Percentiles rank a stretch among this genome's conserved stretches.
phyloP scores from a whole-genome alignment of 2,113 vertebrate genomes.

The Eulemur macaco region DNA sequence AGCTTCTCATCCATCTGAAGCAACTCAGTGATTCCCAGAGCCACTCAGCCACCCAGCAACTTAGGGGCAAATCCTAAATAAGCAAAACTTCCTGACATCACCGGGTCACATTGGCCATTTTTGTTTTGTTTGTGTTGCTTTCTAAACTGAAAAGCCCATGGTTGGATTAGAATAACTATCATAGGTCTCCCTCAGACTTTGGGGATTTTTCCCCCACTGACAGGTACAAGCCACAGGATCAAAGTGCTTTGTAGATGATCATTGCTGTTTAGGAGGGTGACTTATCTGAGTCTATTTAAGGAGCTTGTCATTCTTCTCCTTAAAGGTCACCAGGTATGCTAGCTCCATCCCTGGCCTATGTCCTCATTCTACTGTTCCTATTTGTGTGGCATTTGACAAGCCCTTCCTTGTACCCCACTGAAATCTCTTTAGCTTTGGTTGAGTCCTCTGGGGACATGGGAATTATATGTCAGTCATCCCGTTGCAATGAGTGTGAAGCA shows the following conservation, averaged over 20 bases:
- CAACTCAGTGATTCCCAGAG: not conserved
- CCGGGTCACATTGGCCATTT: not conserved
- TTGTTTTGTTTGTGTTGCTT: slow-evolving; percentile 12
- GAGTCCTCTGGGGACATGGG: not conserved
- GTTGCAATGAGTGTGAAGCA: not conserved
- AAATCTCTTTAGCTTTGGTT: not conserved
- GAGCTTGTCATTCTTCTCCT: not conserved
- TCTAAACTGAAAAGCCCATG: not conserved
- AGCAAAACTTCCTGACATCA: not conserved
- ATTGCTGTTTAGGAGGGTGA: not conserved
- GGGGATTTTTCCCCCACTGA: not conserved
- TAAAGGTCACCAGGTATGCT: not conserved
- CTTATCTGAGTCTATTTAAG: not conserved
- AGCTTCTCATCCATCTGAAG: not conserved
- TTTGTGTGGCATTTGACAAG: not conserved
- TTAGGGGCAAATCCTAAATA: not conserved
- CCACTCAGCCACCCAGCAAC: not conserved
- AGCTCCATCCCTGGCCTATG: not conserved
- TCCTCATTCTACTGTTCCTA: not conserved
- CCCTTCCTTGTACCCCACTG: not conserved
- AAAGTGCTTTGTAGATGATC: not conserved
- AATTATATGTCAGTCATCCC: no score
- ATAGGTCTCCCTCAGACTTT: not conserved
- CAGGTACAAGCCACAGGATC: not conserved
- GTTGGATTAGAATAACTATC: not conserved